Conservation (phyloP, 2,888 invertebrate genomes). For the Plagodis pulveraria region DNA sequence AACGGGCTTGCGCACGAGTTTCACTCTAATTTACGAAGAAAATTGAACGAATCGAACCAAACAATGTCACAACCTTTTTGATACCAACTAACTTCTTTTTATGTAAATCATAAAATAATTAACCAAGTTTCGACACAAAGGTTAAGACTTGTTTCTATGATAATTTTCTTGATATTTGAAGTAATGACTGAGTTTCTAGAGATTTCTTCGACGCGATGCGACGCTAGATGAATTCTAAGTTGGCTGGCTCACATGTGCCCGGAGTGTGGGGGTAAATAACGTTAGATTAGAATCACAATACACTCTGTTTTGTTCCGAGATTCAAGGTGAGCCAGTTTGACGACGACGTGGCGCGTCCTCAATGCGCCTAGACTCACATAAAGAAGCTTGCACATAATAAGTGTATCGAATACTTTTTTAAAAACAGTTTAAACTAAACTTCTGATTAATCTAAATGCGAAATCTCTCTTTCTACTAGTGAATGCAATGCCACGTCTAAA, state of each 20-base stretch:
- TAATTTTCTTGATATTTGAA: no score
- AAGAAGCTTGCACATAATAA: slow-evolving; percentile 33
- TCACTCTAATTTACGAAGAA: background rate
- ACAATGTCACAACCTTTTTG: background rate
- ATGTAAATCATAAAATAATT: no score
- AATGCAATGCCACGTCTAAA: slow-evolving; percentile 2
- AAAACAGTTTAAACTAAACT: background rate
- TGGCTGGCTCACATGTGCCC: slow-evolving; percentile 11
- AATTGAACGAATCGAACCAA: background rate
- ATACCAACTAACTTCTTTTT: no score
- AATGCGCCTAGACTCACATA: slow-evolving; percentile 35
- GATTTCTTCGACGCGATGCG: no score
- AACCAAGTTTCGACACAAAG: no score
- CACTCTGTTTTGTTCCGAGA: slow-evolving; percentile 62
- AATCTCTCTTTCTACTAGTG: background rate
- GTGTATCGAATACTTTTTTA: slow-evolving; percentile 12
- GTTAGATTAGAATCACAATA: slow-evolving; percentile 45
- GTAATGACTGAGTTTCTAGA: slow-evolving; percentile 7
- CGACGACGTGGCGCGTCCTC: slow-evolving; percentile 48
- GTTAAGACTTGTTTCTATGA: no score
- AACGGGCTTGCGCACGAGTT: slow-evolving; percentile 14
- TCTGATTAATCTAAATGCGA: slow-evolving; percentile 1
- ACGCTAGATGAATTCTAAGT: slow-evolving; percentile 17
- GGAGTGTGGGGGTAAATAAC: slow-evolving; percentile 27
- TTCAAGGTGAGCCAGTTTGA: slow-evolving; percentile 77